Percentiles rank a stretch among this genome's conserved stretches.
phyloP scores from a whole-genome alignment of 2,888 invertebrate genomes.

The Andricus curvator region DNA sequence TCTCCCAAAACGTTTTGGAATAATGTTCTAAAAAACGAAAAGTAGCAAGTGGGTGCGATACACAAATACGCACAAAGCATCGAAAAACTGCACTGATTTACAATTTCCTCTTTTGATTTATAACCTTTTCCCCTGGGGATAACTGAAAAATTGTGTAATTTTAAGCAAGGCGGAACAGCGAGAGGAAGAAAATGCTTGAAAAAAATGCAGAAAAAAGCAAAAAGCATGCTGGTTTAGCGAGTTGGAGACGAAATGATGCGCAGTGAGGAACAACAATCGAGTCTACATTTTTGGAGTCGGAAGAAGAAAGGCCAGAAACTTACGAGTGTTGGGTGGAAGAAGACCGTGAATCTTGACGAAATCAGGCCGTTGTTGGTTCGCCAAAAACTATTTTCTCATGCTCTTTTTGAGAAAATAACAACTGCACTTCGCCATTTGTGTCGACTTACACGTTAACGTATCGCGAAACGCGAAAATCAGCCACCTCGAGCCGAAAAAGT shows the following conservation, averaged over 20 bases:
- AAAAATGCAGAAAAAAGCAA: not conserved
- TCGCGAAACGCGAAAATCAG: conserved; percentile 43
- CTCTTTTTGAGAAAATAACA: conserved; percentile 49
- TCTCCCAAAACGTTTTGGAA: not conserved
- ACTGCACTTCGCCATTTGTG: conserved; percentile 52
- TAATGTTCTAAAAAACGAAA: not conserved
- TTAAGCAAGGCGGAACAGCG: not conserved
- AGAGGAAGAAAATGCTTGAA: not conserved
- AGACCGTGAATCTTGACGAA: not conserved
- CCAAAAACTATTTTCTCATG: conserved; percentile 43
- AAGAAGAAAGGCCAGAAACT: conserved; percentile 8
- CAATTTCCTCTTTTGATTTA: not conserved
- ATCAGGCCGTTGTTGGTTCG: not conserved
- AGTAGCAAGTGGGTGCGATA: not conserved
- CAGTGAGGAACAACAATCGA: conserved; percentile 34
- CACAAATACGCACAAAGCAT: not conserved
- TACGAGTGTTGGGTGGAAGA: not conserved
- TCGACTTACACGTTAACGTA: conserved; percentile 44
- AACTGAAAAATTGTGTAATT: not conserved
- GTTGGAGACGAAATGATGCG: conserved; percentile 17
- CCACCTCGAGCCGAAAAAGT: conserved; percentile 44
- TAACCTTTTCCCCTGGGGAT: not conserved
- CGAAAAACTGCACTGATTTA: not conserved
- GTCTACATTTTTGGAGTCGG: conserved; percentile 20
- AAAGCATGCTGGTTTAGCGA: not conserved